Evolutionary conservation across 1,140 invertebrate genomes (phyloP).

Genomic region (Tribolium madens): DNA sequence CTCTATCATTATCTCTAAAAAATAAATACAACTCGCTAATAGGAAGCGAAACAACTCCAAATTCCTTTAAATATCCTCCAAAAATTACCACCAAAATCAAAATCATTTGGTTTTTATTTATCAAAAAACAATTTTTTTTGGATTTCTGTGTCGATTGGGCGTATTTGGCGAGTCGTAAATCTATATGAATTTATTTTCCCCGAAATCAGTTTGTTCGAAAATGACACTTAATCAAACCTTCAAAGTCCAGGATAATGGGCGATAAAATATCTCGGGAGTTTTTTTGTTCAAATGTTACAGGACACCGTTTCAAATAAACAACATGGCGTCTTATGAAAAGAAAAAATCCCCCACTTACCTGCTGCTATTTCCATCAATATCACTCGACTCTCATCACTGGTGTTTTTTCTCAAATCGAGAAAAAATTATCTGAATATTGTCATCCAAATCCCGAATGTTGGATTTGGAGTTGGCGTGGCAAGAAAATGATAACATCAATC

Average conservation of each 20-base stretch:
- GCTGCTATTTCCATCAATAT: not conserved
- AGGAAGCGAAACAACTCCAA: too few relatives aligned
- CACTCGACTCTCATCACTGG: not conserved
- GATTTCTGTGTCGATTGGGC: too few relatives aligned
- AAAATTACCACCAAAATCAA: too few relatives aligned
- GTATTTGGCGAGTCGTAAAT: too few relatives aligned
- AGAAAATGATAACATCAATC: slow-evolving; percentile 36
- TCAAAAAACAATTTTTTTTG: too few relatives aligned
- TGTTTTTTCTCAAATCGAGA: not conserved
- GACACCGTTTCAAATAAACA: slow-evolving; percentile 1
- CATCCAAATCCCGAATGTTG: not conserved
- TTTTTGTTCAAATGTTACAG: slow-evolving; percentile 10
- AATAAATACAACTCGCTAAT: too few relatives aligned
- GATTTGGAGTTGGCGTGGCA: slow-evolving; percentile 17
- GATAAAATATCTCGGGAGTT: not conserved
- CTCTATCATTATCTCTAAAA: not conserved
- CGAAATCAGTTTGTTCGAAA: slow-evolving; percentile 23
- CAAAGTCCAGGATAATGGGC: slow-evolving; percentile 6
- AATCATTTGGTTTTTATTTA: too few relatives aligned
- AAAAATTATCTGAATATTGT: slow-evolving; percentile 17
- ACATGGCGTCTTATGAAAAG: not conserved
- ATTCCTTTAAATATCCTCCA: too few relatives aligned
- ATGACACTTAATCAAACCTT: slow-evolving; percentile 19
- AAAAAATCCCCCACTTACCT: slow-evolving; percentile 15
- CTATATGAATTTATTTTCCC: too few relatives aligned